Evolutionary conservation across 2,113 vertebrate genomes (phyloP), one percentile per base, ranked within the genome.

Genomic region (Bubo bubo): DNA sequence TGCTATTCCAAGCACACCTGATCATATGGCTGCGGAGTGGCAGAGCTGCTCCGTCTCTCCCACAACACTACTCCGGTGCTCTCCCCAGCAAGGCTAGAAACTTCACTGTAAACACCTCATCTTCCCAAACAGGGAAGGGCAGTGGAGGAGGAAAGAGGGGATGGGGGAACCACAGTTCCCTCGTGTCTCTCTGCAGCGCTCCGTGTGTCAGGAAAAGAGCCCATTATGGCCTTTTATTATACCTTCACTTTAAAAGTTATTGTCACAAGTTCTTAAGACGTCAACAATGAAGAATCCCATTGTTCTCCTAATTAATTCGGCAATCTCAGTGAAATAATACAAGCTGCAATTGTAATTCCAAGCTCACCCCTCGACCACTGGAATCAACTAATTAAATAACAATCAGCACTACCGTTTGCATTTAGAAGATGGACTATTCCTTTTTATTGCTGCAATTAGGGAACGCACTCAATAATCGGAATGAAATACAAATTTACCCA

Each of bases 341-440:
- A 87, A 96, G 92, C 72, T 86, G 88, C 96, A 91, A 98, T 98
- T 98, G 95, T 95, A 94, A 98, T 98, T 98, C 98, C 90, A 95
- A 96, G 94, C 97, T 98, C 97, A 98, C 97, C 97, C 97, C 92
- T 98, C 90, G 74, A 98, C 97, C 98, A 98, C 96, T 97, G 97
- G 96, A 97, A 98, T 97, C 97, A 97, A 97, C 98, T 98, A 97
- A 98, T 98, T 98, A 98, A 98, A 98, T 97, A 98, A 98, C 97
- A 97, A 98, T 98, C 97, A 98, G 97, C 71, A 37, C 90, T 32
- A 70, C 77, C 67, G 84, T 82, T 95, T 95, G 97, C 96, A 95
- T 95, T 96, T 94, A 81, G 86, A 97, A 98, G 98, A 98, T 79
- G 94, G 97, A 98, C 97, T 96, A 60, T 91, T 96, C 95, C 93